These are phyloP conservation scores for Thyatira batis DNA, from an alignment of 2,888 invertebrate species.

Conservation along the genomic window DNA sequence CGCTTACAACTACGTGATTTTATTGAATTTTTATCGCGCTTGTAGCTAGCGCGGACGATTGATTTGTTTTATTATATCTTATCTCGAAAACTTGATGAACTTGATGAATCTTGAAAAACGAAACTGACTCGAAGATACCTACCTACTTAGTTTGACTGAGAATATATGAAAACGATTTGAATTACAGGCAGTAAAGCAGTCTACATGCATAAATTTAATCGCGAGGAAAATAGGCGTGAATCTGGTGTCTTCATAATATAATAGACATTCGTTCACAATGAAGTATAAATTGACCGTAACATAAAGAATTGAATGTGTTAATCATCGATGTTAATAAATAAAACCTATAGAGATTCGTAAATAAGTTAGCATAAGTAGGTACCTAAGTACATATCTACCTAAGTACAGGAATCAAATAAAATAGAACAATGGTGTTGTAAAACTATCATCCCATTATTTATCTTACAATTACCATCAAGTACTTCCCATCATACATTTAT, in stretches of 20 bases:
- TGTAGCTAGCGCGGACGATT: constrained; percentile 33
- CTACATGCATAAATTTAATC: background rate
- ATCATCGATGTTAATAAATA: background rate
- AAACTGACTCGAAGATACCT: background rate
- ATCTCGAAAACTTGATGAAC: constrained; percentile 24
- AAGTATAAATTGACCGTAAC: background rate
- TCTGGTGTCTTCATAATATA: background rate
- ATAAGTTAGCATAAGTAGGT: background rate
- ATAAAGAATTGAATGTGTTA: background rate
- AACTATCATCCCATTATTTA: background rate
- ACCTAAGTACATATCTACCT: too few relatives aligned
- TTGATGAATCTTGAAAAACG: background rate
- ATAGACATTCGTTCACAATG: background rate
- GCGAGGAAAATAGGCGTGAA: background rate
- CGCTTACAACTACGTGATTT: constrained; percentile 58
- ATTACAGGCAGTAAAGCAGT: background rate
- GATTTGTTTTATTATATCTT: constrained; percentile 41
- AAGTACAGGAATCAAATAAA: background rate
- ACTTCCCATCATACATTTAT: too few relatives aligned
- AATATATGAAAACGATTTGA: background rate
- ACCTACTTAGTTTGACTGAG: background rate
- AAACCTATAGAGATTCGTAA: background rate
- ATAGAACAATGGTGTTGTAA: background rate
- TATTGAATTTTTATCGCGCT: constrained; percentile 68
- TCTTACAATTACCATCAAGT: too few relatives aligned